phyloP scores from a whole-genome alignment of 2,113 vertebrate species.

The Chaenocephalus aceratus region DNA sequence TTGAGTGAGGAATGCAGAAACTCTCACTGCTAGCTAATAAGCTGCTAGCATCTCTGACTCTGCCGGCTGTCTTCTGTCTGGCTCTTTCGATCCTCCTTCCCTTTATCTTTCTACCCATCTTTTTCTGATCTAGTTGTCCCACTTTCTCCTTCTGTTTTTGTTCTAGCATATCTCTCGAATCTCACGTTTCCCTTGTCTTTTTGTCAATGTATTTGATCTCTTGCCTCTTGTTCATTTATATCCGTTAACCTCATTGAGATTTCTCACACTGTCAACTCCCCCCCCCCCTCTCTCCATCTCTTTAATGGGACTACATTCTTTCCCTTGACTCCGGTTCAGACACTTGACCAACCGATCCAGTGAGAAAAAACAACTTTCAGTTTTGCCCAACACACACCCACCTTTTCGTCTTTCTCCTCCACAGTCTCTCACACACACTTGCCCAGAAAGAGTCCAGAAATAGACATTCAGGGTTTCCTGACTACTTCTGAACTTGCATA shows the following conservation, averaged over 20 bases:
- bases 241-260: background rate
- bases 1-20: constrained; percentile 32
- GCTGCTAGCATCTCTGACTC: constrained; percentile 16
- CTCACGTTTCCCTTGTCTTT: background rate
- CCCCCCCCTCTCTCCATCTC: constrained; percentile 15
- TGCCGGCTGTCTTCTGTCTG: background rate
- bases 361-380: constrained; percentile 51
- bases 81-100: background rate
- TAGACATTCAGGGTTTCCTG: background rate
- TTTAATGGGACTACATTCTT: constrained; percentile 66
- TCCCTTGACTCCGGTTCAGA: constrained; percentile 40
- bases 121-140: background rate
- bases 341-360: constrained; percentile 69
- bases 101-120: constrained; percentile 12
- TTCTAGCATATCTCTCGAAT: background rate
- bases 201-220: background rate
- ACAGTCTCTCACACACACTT: background rate
- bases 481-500: background rate
- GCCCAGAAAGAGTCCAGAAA: background rate
- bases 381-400: constrained; percentile 30
- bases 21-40: background rate
- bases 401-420: background rate
- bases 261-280: background rate
- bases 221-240: too few relatives aligned
- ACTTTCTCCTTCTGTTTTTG: background rate